Evolutionary conservation across 2,113 vertebrate species (phyloP).

Genomic region (Tragelaphus buxtoni): DNA sequence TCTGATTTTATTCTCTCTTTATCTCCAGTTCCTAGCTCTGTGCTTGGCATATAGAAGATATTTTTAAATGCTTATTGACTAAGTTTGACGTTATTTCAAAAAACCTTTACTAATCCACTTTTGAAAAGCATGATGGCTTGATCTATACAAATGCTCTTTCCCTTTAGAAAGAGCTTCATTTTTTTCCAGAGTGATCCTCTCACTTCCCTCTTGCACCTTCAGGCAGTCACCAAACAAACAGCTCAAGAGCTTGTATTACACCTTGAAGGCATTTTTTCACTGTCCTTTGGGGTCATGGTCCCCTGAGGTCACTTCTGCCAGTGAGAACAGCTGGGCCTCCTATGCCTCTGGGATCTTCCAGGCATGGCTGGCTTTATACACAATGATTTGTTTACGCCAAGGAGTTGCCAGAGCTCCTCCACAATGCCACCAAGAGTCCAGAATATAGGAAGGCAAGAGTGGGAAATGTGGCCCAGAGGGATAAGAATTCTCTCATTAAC

Average conservation of each 20-base stretch:
- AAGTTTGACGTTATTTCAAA: constrained; percentile 12
- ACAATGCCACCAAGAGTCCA: background rate
- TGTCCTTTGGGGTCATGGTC: background rate
- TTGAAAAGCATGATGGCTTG: background rate
- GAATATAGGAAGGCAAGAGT: background rate
- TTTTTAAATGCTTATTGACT: background rate
- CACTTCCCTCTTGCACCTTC: background rate
- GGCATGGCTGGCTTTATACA: background rate
- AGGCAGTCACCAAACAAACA: background rate
- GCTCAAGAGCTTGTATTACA: constrained; percentile 40
- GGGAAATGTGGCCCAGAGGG: background rate
- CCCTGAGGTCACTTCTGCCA: constrained; percentile 32
- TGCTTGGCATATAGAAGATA: background rate
- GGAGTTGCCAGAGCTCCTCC: background rate
- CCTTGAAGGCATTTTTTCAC: background rate
- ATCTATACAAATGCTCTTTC: background rate
- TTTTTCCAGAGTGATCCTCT: background rate
- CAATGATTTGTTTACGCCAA: background rate
- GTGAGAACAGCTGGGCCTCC: constrained; percentile 2
- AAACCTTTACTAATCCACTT: background rate
- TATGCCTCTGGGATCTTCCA: constrained; percentile 6
- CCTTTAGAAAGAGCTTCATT: background rate
- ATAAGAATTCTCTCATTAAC: background rate
- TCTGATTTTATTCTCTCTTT: constrained; percentile 11
- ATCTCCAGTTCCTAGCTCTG: background rate